Evolutionary conservation across 2,113 vertebrate genomes (phyloP).

Genomic region (Rhadina sibilatrix): DNA sequence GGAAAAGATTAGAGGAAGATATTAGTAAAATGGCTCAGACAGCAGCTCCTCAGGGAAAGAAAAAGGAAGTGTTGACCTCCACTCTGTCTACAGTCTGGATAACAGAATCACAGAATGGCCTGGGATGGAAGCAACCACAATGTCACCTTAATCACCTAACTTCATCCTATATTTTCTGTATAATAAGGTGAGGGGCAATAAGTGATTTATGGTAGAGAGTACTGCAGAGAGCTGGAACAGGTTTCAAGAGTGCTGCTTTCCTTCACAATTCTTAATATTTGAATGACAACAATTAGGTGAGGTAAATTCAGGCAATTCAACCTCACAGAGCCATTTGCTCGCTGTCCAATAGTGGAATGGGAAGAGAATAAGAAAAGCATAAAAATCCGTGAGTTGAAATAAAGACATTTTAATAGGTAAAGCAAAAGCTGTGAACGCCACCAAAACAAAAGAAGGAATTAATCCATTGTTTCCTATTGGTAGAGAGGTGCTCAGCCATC

Average conservation of each 20-base stretch:
- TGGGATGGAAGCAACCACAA: background rate
- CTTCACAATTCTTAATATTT: background rate
- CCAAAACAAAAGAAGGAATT: background rate
- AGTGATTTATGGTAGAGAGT: background rate
- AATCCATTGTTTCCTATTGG: fast-evolving
- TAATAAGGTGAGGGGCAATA: background rate
- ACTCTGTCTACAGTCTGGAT: background rate
- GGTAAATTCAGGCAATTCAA: background rate
- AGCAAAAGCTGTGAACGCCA: background rate
- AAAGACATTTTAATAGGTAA: background rate
- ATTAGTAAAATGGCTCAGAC: background rate
- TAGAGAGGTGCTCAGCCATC: background rate
- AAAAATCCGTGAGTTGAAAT: background rate
- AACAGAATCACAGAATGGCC: background rate
- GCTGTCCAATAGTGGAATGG: fast-evolving
- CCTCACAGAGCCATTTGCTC: background rate
- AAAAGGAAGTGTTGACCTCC: background rate
- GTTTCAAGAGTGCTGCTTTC: background rate
- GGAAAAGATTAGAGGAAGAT: background rate
- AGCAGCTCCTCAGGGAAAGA: background rate
- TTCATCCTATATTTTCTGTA: background rate
- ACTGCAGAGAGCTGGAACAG: background rate
- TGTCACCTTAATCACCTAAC: background rate
- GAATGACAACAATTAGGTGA: background rate
- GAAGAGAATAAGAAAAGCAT: background rate